Percentiles rank a stretch among this genome's conserved stretches.
These are phyloP conservation scores for crab-eating macaque (Macaca fascicularis) DNA, from an alignment of 2,113 vertebrate genomes.

Conservation along the genomic window T2T-MFA8v1.1 NC_088384.1:28574001-28574500, in stretches of 20 bases:
- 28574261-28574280: background rate
- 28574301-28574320: background rate
- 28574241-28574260: too few species aligned
- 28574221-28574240: too few species aligned
- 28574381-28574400: background rate
- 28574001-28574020: background rate
- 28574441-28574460: background rate
- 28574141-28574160: too few species aligned
- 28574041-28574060: too few species aligned
- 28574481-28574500: background rate
- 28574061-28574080: too few species aligned
- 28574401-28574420: background rate
- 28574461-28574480: background rate
- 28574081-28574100: too few species aligned
- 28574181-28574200: too few species aligned
- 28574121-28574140: too few species aligned
- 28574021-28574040: background rate
- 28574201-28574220: too few species aligned
- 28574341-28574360: background rate
- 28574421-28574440: background rate
- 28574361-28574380: background rate
- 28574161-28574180: too few species aligned
- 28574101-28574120: too few species aligned
- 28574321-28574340: background rate
- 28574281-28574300: background rate